Evolutionary conservation across 2,888 invertebrate species (phyloP).

Genomic region (Acanthococcus lagerstroemiae): DNA sequence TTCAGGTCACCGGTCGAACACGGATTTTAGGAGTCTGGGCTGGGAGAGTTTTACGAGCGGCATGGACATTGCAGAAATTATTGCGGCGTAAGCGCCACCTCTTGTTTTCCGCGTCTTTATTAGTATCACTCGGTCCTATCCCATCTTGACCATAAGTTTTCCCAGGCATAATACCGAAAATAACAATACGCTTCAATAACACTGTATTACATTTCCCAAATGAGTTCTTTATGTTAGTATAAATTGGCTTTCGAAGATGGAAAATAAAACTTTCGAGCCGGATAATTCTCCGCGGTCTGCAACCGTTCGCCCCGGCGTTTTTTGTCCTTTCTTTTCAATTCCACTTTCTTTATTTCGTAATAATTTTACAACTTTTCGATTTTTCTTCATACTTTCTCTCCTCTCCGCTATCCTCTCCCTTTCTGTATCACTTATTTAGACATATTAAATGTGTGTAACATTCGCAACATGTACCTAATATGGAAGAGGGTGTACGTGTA

Average conservation of each 20-base stretch:
- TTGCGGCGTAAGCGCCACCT: neutral
- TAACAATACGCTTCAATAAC: conserved; percentile 22
- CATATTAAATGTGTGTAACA: too few species aligned
- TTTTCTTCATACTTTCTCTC: too few species aligned
- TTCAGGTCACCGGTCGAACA: neutral
- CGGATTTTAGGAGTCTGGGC: conserved; percentile 12
- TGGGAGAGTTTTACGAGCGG: conserved; percentile 3
- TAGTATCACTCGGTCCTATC: conserved; percentile 2
- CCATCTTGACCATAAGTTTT: conserved; percentile 23
- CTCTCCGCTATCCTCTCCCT: too few species aligned
- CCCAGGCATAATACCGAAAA: conserved; percentile 16
- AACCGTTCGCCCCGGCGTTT: conserved; percentile 8
- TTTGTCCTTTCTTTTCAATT: conserved; percentile 12
- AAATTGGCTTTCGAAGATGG: conserved; percentile 20
- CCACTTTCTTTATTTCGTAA: conserved; percentile 14
- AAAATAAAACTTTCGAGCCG: conserved; percentile 11
- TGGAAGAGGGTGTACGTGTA: too few species aligned
- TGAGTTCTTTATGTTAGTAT: conserved; percentile 21
- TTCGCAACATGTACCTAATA: too few species aligned
- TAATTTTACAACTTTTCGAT: too few species aligned
- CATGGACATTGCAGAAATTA: conserved; percentile 13
- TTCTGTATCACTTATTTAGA: too few species aligned
- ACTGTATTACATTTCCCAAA: conserved; percentile 20
- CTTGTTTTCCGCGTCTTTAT: conserved; percentile 14
- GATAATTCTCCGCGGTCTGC: too few species aligned